phyloP scores from a whole-genome alignment of 1,140 invertebrate species.

The Drosophila arawakana region DNA sequence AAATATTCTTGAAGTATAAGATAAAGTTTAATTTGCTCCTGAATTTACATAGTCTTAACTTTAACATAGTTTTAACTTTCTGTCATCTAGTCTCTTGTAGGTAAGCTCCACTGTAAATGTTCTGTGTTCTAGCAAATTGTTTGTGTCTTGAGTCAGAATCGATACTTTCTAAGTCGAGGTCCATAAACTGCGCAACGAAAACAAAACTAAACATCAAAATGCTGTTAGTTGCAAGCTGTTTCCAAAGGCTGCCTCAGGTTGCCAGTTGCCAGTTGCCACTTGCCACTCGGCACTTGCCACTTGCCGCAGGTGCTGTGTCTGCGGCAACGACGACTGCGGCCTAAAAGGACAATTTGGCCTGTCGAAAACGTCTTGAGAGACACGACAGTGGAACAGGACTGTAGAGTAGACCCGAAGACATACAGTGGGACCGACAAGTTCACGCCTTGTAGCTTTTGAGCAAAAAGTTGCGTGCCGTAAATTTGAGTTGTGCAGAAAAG shows the following conservation, averaged over 20 bases:
- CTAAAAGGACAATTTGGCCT: conserved; percentile 68
- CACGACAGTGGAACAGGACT: not conserved
- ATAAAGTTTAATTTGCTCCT: too few species aligned
- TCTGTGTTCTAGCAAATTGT: not conserved
- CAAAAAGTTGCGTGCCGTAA: conserved; percentile 75
- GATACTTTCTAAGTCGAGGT: conserved; percentile 20
- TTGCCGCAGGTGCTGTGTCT: conserved; percentile 69
- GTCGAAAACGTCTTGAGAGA: conserved; percentile 60
- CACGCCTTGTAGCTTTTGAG: conserved; percentile 55
- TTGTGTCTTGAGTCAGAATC: conserved; percentile 16
- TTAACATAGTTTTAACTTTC: too few species aligned
- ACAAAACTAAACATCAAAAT: conserved; percentile 46
- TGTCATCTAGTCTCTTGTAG: not conserved
- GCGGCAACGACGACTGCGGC: conserved; percentile 37
- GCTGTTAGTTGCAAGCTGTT: conserved; percentile 52
- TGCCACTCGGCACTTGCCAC: conserved; percentile 68
- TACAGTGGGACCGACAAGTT: conserved; percentile 42
- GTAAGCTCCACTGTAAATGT: not conserved
- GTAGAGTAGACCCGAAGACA: conserved; percentile 21
- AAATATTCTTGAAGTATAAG: too few species aligned
- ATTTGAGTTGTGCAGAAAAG: conserved; percentile 61
- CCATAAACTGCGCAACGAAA: conserved; percentile 27
- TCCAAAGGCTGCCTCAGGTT: conserved; percentile 14
- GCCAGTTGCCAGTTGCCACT: conserved; percentile 45
- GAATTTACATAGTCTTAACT: too few species aligned